These are phyloP conservation scores for Apamea monoglypha DNA, from an alignment of 2,888 invertebrate species.

Conservation along the genomic window DNA sequence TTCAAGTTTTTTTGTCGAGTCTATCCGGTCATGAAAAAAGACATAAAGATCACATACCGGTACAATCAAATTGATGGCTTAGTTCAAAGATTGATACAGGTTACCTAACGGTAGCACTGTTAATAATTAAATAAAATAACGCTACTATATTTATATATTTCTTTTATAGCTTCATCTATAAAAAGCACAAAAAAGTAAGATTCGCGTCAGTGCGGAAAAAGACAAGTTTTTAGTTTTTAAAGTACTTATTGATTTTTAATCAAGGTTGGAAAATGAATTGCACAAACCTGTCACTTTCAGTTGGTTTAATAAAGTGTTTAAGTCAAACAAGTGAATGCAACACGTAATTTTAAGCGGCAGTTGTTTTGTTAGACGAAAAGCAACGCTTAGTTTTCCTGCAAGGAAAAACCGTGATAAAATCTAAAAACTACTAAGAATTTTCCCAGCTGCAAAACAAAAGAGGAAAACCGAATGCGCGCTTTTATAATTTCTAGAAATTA, in stretches of 20 bases:
- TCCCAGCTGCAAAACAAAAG: conserved; percentile 2
- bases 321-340: conserved; percentile 9
- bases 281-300: not conserved
- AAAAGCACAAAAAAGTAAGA: not conserved
- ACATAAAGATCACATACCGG: conserved; percentile 41
- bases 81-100: conserved; percentile 25
- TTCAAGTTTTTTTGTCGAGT: conserved; percentile 11
- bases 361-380: not conserved
- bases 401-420: conserved; percentile 31
- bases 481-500: not conserved
- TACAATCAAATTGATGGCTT: conserved; percentile 38
- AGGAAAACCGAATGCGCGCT: not conserved
- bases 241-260: conserved; percentile 6
- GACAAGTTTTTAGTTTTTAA: not conserved
- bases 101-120: conserved; percentile 46
- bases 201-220: not conserved
- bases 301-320: not conserved
- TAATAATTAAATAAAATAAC: conserved; percentile 17
- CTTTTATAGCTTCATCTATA: not conserved
- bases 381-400: conserved; percentile 14
- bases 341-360: not conserved
- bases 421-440: not conserved
- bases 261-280: conserved; percentile 12
- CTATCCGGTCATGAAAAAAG: not conserved
- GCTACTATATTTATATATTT: not conserved